Conservation (phyloP, 1,140 invertebrate species). For the Contarinia nasturtii region DNA sequence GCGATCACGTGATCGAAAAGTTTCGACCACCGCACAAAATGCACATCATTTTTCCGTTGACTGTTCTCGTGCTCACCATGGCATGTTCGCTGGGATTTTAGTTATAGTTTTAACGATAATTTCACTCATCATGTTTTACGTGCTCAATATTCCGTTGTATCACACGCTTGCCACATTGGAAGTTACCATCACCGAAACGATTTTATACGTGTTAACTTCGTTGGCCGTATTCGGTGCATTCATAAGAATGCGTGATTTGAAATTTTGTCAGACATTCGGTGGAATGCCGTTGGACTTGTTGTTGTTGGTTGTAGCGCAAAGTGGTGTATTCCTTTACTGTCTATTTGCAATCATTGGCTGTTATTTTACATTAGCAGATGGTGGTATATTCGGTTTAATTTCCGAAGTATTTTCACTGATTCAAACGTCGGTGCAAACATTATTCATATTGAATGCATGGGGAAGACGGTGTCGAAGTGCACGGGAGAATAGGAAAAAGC, state of each 20-base stretch:
- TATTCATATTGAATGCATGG: slow-evolving; percentile 63
- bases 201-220: slow-evolving; percentile 38
- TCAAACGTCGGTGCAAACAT: slow-evolving; percentile 46
- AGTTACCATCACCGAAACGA: slow-evolving; percentile 48
- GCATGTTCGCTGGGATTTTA: slow-evolving; percentile 61
- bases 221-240: slow-evolving; percentile 33
- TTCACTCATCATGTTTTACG: slow-evolving; percentile 73
- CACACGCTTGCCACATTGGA: slow-evolving; percentile 39
- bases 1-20: not conserved
- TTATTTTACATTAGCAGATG: not conserved
- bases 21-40: not conserved
- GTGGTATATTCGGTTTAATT: not conserved
- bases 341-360: slow-evolving; percentile 34
- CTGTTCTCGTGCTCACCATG: slow-evolving; percentile 17
- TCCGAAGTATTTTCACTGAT: slow-evolving; percentile 40
- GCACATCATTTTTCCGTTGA: slow-evolving; percentile 52
- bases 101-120: slow-evolving; percentile 63
- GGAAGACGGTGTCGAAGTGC: slow-evolving; percentile 34
- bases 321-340: slow-evolving; percentile 66
- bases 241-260: slow-evolving; percentile 31
- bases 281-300: slow-evolving; percentile 58
- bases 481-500: slow-evolving; percentile 36
- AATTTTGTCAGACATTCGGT: slow-evolving; percentile 29
- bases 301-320: slow-evolving; percentile 60
- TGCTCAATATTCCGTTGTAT: slow-evolving; percentile 41